Evolutionary conservation across 2,888 invertebrate species (phyloP), one percentile per base, ranked within the genome.

Genomic region (Drosophila anceps): DNA sequence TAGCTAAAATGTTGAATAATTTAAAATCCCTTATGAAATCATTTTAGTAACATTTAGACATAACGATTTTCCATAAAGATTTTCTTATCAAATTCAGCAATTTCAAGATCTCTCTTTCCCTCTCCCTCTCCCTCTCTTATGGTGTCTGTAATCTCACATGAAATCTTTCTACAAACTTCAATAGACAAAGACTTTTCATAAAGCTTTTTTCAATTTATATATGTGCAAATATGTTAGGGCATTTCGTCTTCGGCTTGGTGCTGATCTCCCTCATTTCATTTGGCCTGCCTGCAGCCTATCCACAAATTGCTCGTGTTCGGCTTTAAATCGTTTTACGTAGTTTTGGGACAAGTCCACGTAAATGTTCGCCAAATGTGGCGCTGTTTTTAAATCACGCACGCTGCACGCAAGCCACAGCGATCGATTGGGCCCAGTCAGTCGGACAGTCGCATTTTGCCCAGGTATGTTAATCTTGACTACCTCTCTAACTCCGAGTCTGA

Each of bases 311-410:
- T 85, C 88, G 84, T 85, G 84, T 85, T 85, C 86, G 81, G 87
- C 75, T 76, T 86, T 88, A 88, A 85, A 85, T 88, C 84, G 84
- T 88, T 84, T 84, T 88, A 84, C 88, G 88, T 84, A 81, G 81
- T 78, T 81, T 75, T 76, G 75, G 82, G 84, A 88, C 84, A 88
- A 84, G 76, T 84, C 79, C 84, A 71, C 81, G 81, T 86, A 86
- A 88, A 86, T 86, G 84, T 88, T 86, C 63, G 84, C 84, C 84
- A 85, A 85, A 85, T 85, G 84, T 85, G 84, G 84, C 90, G 85
- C 85, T 90, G 85, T 86, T 86, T 90, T 90, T 90, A 90, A 86
- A 90, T 86, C 91, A 86, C 85, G 81, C 81, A 78, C 66, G 74
- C 74, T 59, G 75, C 73, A 77, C 89, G 90, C 85, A 89, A 88